Conservation (phyloP, 2,888 invertebrate species). For the Cryptosula pallasiana region DNA sequence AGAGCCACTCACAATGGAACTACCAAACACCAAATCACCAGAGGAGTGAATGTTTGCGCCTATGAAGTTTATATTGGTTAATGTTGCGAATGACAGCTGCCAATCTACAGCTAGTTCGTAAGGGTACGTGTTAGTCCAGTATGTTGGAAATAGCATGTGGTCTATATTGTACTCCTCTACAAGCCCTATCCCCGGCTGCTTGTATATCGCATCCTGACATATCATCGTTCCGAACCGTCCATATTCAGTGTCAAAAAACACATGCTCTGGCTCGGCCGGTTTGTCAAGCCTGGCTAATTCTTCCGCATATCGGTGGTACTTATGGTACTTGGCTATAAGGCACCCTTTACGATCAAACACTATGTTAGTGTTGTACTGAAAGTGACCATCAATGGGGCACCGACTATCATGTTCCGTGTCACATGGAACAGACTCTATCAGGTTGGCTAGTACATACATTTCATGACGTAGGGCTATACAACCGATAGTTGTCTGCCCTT, state of each 20-base stretch:
- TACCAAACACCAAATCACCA: constrained; percentile 58
- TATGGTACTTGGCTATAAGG: constrained; percentile 64
- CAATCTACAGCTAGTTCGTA: constrained; percentile 43
- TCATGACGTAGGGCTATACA: constrained; percentile 59
- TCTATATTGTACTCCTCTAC: constrained; percentile 58
- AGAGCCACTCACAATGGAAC: constrained; percentile 62
- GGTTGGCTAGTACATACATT: constrained; percentile 68
- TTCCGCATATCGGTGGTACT: constrained; percentile 56
- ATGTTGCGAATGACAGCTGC: constrained; percentile 67
- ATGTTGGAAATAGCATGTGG: constrained; percentile 65
- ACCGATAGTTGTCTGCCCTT: constrained; percentile 47
- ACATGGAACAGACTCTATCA: constrained; percentile 64
- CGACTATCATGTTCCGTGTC: constrained; percentile 28
- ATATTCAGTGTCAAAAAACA: constrained; percentile 69
- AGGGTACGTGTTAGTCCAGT: constrained; percentile 74
- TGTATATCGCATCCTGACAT: constrained; percentile 78
- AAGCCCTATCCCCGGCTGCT: constrained; percentile 63
- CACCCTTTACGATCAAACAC: constrained; percentile 69
- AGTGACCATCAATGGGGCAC: constrained; percentile 27
- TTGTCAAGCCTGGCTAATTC: constrained; percentile 29
- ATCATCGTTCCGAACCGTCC: constrained; percentile 71
- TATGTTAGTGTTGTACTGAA: constrained; percentile 70
- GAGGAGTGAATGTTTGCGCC: constrained; percentile 68
- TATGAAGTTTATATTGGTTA: constrained; percentile 65
- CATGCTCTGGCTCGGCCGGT: constrained; percentile 56